phyloP scores from a whole-genome alignment of 30 jellyfish, hydroid and myxozoan species.

The Hydra vulgaris region DNA sequence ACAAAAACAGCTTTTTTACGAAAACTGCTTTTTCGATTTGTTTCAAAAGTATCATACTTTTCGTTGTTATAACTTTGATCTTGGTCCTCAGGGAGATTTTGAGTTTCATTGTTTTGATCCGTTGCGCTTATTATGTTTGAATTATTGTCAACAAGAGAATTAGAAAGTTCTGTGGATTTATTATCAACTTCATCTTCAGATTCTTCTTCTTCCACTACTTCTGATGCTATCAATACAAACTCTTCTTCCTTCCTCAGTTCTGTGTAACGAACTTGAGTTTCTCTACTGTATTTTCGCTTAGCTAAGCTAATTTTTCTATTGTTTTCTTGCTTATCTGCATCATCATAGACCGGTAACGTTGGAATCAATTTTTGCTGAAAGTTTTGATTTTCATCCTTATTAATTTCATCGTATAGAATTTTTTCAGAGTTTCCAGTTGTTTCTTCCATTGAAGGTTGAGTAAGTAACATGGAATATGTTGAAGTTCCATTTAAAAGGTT shows the following conservation, averaged over 20 bases:
- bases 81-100: background rate
- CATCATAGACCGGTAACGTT: background rate
- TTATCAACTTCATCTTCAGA: background rate
- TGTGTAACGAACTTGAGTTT: slow-evolving; percentile 25
- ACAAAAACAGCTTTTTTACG: slow-evolving; percentile 24
- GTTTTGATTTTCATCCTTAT: too few relatives aligned
- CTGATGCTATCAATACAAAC: background rate
- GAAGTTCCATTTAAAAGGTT: background rate
- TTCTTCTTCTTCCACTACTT: background rate
- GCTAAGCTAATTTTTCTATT: background rate
- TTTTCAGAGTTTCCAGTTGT: background rate
- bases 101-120: background rate
- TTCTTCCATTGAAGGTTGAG: background rate
- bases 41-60: background rate
- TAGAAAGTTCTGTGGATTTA: background rate
- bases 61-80: background rate
- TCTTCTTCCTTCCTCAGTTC: slow-evolving; percentile 14
- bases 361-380: background rate
- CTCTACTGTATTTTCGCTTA: slow-evolving; percentile 30
- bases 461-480: background rate
- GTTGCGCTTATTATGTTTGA: background rate
- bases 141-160: background rate
- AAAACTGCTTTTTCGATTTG: background rate
- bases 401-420: too few relatives aligned
- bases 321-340: background rate